Conservation (phyloP, 2,113 vertebrate genomes). For the Melanotaenia duboulayi region DNA sequence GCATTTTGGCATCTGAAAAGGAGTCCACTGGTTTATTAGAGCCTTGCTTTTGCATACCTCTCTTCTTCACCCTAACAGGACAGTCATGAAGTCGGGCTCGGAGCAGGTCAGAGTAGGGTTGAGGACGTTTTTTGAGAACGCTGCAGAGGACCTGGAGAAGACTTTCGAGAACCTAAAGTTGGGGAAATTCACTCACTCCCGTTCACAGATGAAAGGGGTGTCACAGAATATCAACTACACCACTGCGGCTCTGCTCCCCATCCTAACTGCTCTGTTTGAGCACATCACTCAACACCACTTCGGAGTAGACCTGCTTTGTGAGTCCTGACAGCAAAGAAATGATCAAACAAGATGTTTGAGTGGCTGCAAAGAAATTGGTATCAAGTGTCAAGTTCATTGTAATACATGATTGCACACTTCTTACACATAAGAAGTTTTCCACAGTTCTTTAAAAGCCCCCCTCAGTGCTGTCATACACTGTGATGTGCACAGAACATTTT, state of each 20-base stretch:
- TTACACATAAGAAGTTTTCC: neutral
- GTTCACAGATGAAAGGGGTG: constrained; percentile 97
- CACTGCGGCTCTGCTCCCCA: constrained; percentile 93
- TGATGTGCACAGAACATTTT: neutral
- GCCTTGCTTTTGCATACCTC: constrained; percentile 5
- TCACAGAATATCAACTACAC: constrained; percentile 99
- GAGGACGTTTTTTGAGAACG: constrained; percentile 95
- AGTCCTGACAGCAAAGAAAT: constrained; percentile 75
- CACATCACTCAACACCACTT: constrained; percentile 96
- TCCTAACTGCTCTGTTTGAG: constrained; percentile 96
- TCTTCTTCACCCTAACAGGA: constrained; percentile 81
- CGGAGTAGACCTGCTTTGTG: constrained; percentile 93
- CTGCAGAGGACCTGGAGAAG: constrained; percentile 95
- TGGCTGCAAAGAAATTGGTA: neutral
- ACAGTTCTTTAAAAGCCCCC: neutral
- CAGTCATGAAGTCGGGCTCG: constrained; percentile 97
- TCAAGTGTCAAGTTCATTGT: constrained; percentile 1
- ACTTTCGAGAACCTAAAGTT: constrained; percentile 97
- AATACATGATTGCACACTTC: neutral
- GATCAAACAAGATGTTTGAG: constrained; percentile 40
- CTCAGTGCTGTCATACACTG: neutral
- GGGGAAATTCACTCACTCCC: constrained; percentile 96
- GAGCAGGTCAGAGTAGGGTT: constrained; percentile 93
- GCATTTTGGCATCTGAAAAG: neutral
- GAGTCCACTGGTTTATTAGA: constrained; percentile 36